Conservation (phyloP, 2,113 vertebrate species). For the Naja naja region DNA sequence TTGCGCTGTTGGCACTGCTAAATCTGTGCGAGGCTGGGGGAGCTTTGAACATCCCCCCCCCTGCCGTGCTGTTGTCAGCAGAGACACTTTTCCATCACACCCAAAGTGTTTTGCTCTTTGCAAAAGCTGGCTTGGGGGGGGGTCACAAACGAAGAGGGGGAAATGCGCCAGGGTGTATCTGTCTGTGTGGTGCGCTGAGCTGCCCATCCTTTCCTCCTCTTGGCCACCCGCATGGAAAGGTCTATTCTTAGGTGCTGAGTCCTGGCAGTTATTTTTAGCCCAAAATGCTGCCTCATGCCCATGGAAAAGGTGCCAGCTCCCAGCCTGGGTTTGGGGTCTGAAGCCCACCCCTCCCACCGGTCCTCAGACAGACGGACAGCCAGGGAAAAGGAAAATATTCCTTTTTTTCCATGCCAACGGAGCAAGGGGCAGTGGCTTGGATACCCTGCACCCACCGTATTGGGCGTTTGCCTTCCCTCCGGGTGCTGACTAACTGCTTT, state of each 20-base stretch:
- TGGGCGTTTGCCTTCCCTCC: neutral
- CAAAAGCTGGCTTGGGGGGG: neutral
- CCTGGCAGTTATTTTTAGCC: conserved; percentile 63
- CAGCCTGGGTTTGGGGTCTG: conserved; percentile 46
- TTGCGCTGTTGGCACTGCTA: neutral
- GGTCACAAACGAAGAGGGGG: neutral
- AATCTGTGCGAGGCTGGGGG: neutral
- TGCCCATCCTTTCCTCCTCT: neutral
- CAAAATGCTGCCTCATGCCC: conserved; percentile 68
- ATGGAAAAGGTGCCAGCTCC: conserved; percentile 52
- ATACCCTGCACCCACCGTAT: neutral
- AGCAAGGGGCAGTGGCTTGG: neutral
- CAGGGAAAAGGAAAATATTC: neutral
- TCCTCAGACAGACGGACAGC: too few relatives aligned
- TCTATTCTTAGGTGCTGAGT: conserved; percentile 50
- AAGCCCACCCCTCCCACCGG: neutral
- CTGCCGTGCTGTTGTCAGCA: neutral
- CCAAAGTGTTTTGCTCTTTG: neutral
- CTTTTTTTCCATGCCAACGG: neutral
- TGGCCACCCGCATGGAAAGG: neutral
- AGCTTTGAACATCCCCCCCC: neutral
- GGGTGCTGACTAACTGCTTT: neutral
- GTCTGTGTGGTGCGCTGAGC: neutral
- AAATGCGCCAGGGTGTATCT: neutral
- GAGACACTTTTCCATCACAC: neutral